Evolutionary conservation across 2,888 invertebrate species (phyloP), one percentile per base, ranked within the genome.

Genomic region (Ormyrus pomaceus): DNA sequence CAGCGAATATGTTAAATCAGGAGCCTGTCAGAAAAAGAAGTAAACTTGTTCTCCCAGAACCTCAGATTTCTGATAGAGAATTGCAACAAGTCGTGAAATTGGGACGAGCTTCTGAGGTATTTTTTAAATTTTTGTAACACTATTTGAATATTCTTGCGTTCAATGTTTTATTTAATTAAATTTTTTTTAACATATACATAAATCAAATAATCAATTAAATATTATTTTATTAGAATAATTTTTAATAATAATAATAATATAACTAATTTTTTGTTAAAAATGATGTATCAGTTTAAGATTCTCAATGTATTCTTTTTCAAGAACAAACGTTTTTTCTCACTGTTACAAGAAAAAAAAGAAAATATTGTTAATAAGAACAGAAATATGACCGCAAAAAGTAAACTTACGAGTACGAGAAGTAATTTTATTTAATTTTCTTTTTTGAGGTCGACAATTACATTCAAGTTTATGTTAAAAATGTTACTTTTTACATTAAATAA

Each of bases 31-130:
- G 95, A 83, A 99, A 99, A 89, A 93, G 99, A 76, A 98, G 98
- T 84, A 99, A 99, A 91, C 93, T 99, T 53, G 98, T 99, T 48
- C 91, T 99, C 73, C 99, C 99, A 0, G 95, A 96, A 84, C 99
- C 99, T 0, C 99, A 99, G 91, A 99, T 99, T 79, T 96, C 98
- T 0, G 99, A 99, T 89, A 90, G 95, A 92, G 97, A 97, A 90
- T 89, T 97, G 77, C 96, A 97, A 85, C 96, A 97, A 92, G 97
- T 98, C 2, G 97, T 98, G 10, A 98, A 98, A 91, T 92, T 98
- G 62, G 99, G 99, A 34, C 93, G 95, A 64, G 96, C 97, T 0
- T 96, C 96, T 83, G 98, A 98, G 91, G 87, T 87, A 85, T 7
- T 53, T 46, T 7, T 53, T 46, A 2, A 34, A 46, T 66, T 48